phyloP scores from a whole-genome alignment of 2,888 invertebrate genomes.

The Zootermopsis nevadensis region DNA sequence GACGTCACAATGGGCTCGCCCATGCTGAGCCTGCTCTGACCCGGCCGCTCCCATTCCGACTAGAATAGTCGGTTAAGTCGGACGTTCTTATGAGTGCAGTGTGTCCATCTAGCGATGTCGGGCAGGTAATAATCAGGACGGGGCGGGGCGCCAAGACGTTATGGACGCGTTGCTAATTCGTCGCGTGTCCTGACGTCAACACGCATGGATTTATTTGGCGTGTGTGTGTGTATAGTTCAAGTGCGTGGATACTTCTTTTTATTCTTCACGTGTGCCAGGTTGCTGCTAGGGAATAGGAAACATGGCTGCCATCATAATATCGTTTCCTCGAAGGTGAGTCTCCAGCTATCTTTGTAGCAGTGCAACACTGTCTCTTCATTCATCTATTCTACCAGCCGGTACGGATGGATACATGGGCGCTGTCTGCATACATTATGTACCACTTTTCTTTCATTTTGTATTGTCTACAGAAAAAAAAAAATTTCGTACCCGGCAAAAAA shows the following conservation, averaged over 20 bases:
- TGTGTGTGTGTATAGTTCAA: constrained; percentile 41
- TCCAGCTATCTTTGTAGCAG: background rate
- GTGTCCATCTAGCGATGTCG: constrained; percentile 49
- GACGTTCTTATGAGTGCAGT: constrained; percentile 46
- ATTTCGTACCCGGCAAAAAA: too few species aligned
- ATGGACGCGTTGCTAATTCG: constrained; percentile 45
- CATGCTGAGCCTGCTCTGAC: constrained; percentile 49
- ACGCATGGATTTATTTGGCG: constrained; percentile 41
- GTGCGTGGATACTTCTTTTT: constrained; percentile 50
- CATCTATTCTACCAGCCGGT: background rate
- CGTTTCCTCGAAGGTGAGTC: constrained; percentile 49
- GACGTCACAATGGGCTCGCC: constrained; percentile 45
- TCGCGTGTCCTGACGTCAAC: constrained; percentile 52
- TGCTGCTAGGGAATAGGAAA: constrained; percentile 45
- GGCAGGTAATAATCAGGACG: constrained; percentile 50
- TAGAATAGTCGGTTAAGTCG: constrained; percentile 49
- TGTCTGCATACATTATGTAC: background rate
- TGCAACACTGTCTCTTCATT: background rate
- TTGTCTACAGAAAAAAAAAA: background rate
- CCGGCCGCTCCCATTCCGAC: constrained; percentile 53
- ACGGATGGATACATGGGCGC: too few species aligned
- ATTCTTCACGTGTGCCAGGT: constrained; percentile 50
- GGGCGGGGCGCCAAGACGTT: constrained; percentile 51
- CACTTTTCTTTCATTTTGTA: background rate
- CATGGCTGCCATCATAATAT: constrained; percentile 51